These are phyloP conservation scores for Paradoxurus hermaphroditus DNA, from an alignment of 2,113 vertebrate species.

Conservation along the genomic window DNA sequence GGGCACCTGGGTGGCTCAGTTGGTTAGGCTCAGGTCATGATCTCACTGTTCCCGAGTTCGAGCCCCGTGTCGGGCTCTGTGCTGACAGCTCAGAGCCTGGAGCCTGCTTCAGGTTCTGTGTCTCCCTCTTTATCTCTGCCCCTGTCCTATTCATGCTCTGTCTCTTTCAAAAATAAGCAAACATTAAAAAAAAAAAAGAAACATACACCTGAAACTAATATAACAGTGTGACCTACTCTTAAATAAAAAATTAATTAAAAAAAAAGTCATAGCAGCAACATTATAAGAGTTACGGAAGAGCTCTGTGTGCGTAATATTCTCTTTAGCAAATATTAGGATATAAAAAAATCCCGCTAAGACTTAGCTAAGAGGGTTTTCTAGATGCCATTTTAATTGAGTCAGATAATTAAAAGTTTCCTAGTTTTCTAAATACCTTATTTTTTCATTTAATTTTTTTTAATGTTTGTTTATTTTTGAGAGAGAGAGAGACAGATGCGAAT, in stretches of 20 bases:
- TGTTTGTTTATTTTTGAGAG: too few relatives aligned
- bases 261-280: background rate
- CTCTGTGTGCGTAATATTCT: background rate
- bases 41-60: too few relatives aligned
- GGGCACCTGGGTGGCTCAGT: too few relatives aligned
- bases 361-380: background rate
- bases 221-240: background rate
- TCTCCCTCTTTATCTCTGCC: too few relatives aligned
- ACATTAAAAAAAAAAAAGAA: background rate
- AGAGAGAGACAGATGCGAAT: too few relatives aligned
- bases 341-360: background rate
- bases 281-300: slow-evolving; percentile 15
- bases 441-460: too few relatives aligned
- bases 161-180: too few relatives aligned
- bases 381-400: slow-evolving; percentile 41
- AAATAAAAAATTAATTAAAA: background rate
- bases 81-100: too few relatives aligned
- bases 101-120: too few relatives aligned
- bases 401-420: slow-evolving; percentile 26
- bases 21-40: too few relatives aligned
- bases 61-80: too few relatives aligned
- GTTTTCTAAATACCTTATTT: background rate
- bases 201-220: background rate
- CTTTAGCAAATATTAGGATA: background rate
- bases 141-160: too few relatives aligned